Evolutionary conservation across 2,888 invertebrate species (phyloP).

Genomic region (Dione juno): DNA sequence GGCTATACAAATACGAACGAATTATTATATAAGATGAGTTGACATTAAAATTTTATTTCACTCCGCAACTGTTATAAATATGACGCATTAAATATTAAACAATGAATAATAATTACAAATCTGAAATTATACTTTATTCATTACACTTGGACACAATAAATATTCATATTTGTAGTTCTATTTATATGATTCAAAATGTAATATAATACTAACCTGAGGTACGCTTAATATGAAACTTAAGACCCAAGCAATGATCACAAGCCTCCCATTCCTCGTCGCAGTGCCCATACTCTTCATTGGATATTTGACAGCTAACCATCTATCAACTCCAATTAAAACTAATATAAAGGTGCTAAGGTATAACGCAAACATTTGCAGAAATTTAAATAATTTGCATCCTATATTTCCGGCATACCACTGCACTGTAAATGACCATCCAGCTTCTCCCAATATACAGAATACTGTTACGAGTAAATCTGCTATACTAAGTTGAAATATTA

Average conservation of each 20-base stretch:
- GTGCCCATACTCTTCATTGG: slow-evolving; percentile 89
- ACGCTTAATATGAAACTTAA: slow-evolving; percentile 89
- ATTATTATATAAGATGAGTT: no score
- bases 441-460: slow-evolving; percentile 92
- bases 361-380: slow-evolving; percentile 91
- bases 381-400: slow-evolving; percentile 91
- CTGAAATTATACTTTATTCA: no score
- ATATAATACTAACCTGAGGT: slow-evolving; percentile 88
- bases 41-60: no score
- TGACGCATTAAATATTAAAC: no score
- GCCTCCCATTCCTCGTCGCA: slow-evolving; percentile 86
- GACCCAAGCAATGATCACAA: slow-evolving; percentile 88
- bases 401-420: slow-evolving; percentile 91
- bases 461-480: slow-evolving; percentile 92
- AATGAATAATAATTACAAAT: no score
- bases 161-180: no score
- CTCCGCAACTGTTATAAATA: no score
- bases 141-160: neutral
- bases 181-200: no score
- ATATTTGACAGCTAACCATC: slow-evolving; percentile 91
- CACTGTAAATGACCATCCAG: slow-evolving; percentile 91
- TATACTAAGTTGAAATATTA: slow-evolving; percentile 91
- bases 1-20: no score
- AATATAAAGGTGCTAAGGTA: slow-evolving; percentile 92
- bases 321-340: slow-evolving; percentile 91